phyloP scores from a whole-genome alignment of 2,797 vertebrate species.

The Argentina silus region DNA sequence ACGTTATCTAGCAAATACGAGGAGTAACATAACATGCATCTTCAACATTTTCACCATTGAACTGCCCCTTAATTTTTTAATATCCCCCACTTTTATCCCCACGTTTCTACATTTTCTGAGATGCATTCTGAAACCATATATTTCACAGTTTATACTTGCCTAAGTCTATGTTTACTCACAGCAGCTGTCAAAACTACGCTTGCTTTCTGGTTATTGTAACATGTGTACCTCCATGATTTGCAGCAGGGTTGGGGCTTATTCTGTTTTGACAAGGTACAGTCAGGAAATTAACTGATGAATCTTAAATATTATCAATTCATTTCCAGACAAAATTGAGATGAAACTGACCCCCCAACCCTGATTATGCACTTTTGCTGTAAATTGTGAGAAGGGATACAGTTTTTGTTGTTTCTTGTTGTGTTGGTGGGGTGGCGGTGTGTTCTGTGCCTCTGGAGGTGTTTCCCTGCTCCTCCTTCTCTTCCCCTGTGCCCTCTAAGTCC shows the following conservation, averaged over 20 bases:
- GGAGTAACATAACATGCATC: conserved; percentile 7
- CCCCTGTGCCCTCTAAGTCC: conserved; percentile 83
- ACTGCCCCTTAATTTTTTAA: not conserved
- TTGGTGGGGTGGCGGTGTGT: conserved; percentile 25
- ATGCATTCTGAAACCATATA: not conserved
- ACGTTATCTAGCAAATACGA: not conserved
- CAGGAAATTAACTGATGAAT: not conserved
- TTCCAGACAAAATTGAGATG: not conserved
- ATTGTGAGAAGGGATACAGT: conserved; percentile 55
- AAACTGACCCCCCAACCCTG: not conserved
- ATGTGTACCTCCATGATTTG: not conserved
- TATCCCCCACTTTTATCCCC: no score
- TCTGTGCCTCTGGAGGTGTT: conserved; percentile 74
- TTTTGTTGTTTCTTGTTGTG: conserved; percentile 43
- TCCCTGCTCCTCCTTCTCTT: conserved; percentile 88
- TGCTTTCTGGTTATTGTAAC: not conserved
- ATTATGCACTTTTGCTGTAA: conserved; percentile 4
- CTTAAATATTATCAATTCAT: not conserved
- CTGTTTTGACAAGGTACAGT: not conserved
- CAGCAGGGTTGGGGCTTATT: not conserved
- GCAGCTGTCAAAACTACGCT: not conserved
- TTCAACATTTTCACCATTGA: not conserved
- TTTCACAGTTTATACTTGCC: not conserved
- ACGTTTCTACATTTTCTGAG: not conserved
- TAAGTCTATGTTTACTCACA: not conserved